A percentile compares a stretch with the other conserved stretches of the same genome.
phyloP scores from a whole-genome alignment of 2,797 vertebrate genomes.

The Hyperoplus lanceolatus region DNA sequence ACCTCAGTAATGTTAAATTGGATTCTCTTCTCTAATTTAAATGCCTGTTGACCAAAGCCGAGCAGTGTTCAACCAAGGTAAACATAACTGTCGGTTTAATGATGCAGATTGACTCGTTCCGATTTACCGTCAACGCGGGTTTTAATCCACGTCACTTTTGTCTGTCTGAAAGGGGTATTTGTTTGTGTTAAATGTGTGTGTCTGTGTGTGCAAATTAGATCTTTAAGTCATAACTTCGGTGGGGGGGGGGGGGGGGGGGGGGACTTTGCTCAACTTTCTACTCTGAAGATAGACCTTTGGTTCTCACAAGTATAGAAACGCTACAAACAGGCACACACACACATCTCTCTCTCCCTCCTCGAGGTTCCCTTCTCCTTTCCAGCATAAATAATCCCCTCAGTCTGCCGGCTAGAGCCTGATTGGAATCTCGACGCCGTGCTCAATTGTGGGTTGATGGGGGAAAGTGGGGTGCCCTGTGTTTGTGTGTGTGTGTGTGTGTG shows the following conservation, averaged over 20 bases:
- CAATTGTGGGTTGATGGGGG: slow-evolving; percentile 81
- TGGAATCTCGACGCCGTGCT: slow-evolving; percentile 84
- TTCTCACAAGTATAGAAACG: slow-evolving; percentile 55
- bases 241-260: slow-evolving; percentile 1
- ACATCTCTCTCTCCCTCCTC: slow-evolving; percentile 49
- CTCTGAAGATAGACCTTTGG: slow-evolving; percentile 31
- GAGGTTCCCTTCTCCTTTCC: slow-evolving; percentile 76
- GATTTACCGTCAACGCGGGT: background rate
- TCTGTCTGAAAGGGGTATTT: slow-evolving; percentile 9
- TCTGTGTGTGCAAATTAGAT: background rate
- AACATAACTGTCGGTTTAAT: background rate
- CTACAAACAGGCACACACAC: slow-evolving; percentile 31
- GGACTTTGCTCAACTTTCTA: slow-evolving; percentile 16
- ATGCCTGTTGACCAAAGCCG: background rate
- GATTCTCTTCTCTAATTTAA: slow-evolving; percentile 5
- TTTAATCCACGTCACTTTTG: background rate
- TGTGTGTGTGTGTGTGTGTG: slow-evolving; percentile 26
- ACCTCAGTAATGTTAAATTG: slow-evolving; percentile 6
- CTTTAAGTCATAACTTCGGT: too few species aligned
- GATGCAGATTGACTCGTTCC: slow-evolving; percentile 34
- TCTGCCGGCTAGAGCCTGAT: slow-evolving; percentile 84
- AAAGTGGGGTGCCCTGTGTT: slow-evolving; percentile 69
- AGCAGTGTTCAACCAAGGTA: background rate
- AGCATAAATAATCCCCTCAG: slow-evolving; percentile 84
- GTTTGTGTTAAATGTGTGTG: background rate